Base-by-base conservation (phyloP, 1,140 invertebrate genomes). In the Hermetia illucens region DNA sequence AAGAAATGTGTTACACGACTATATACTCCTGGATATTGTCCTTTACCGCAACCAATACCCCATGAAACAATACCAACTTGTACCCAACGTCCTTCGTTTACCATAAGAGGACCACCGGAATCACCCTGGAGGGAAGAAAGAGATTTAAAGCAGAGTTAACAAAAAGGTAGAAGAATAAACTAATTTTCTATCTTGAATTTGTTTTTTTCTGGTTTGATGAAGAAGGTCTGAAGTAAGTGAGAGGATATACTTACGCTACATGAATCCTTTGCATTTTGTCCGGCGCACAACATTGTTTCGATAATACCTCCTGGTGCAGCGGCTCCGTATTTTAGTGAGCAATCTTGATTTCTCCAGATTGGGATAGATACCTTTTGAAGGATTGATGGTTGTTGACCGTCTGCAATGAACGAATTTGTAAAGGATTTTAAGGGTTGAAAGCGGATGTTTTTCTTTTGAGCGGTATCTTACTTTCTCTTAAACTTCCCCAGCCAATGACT, bases 1-100 rank as follows among this genome's bases (percentile, higher is more conserved):
- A 82, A 56, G 61, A 82, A 85, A 40, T 73, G 71, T 15, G 79
- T 74, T 13, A 88, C 77, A 51, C 82, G 68, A 3, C 52, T 76
- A 29, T 61, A 61, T 2, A 61, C 87, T 9, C 90, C 90, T 1
- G 90, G 90, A 63, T 84, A 87, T 57, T 86, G 78, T 17, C 80
- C 80, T 65, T 89, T 82, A 5, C 88, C 90, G 55, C 90, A 94
- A 19, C 88, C 87, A 48, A 90, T 87, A 18, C 92, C 92, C 83
- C 85, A 94, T 12, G 85, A 89, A 1, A 92, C 87, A 10, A 95
- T 77, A 21, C 90, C 91, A 2, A 90, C 81, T 65, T 86, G 80
- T 0, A 71, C 80, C 77, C 82, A 86, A 39, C 73, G 70, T 19
- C 77, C 79, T 29, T 79, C 72, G 45, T 81, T 77, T 10, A 89